A percentile compares a stretch with the other conserved stretches of the same genome.
These are phyloP conservation scores for Hemistola chrysoprasaria DNA, from an alignment of 2,888 invertebrate species.

Conservation along the genomic window DNA sequence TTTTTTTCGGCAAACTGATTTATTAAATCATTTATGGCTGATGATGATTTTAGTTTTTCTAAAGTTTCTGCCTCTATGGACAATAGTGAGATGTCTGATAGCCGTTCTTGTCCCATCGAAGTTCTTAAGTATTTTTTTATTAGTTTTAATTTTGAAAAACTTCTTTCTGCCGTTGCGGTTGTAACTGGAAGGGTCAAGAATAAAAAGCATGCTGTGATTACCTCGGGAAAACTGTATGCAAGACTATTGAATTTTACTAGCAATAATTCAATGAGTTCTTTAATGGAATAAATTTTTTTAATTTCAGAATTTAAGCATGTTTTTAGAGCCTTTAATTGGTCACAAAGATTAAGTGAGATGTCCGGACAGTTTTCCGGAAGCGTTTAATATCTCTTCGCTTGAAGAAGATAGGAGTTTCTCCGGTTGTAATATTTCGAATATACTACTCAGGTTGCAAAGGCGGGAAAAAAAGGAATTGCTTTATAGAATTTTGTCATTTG, in stretches of 20 bases:
- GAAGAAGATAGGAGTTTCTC: conserved; percentile 38
- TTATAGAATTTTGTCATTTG: too few species aligned
- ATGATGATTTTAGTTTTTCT: too few species aligned
- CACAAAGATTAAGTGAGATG: conserved; percentile 32
- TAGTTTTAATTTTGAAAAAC: conserved; percentile 26
- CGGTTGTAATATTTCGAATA: too few species aligned
- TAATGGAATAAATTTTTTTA: conserved; percentile 33
- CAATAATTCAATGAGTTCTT: conserved; percentile 35
- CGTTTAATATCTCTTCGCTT: conserved; percentile 28
- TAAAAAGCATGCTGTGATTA: conserved; percentile 24
- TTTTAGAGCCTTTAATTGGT: too few species aligned
- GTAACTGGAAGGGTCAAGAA: conserved; percentile 28
- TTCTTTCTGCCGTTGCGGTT: conserved; percentile 25
- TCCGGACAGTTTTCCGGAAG: conserved; percentile 29
- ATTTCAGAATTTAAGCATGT: conserved; percentile 30
- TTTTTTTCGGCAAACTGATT: too few species aligned
- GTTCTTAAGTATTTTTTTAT: conserved; percentile 24
- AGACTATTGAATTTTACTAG: conserved; percentile 10
- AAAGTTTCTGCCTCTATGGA: too few species aligned
- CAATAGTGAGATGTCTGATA: too few species aligned
- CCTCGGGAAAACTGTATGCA: conserved; percentile 16
- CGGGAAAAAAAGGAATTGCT: too few species aligned
- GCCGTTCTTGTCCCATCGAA: too few species aligned
- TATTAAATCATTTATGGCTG: too few species aligned
- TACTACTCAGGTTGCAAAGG: conserved; percentile 23